phyloP scores from a whole-genome alignment of 2,797 vertebrate species.

The Bradypodion ventrale region DNA sequence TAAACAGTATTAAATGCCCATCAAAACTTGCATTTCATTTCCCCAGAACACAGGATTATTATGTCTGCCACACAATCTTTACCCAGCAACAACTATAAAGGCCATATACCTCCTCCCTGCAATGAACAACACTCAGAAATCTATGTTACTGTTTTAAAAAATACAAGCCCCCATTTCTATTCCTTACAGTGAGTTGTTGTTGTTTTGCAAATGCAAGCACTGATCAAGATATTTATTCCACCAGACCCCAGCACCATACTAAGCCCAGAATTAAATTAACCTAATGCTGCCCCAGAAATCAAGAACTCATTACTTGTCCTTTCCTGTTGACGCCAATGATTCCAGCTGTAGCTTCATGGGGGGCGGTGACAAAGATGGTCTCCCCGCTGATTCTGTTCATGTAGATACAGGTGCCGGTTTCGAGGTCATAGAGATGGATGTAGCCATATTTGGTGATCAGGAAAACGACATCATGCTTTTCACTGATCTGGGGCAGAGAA shows the following conservation, averaged over 20 bases:
- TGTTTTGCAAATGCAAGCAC: not conserved
- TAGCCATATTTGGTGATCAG: constrained; percentile 98
- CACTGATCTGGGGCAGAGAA: constrained; percentile 86
- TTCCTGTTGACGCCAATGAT: constrained; percentile 99
- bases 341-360: constrained; percentile 95
- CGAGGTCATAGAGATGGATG: constrained; percentile 96
- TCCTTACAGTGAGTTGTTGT: too few species aligned
- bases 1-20: too few species aligned
- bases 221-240: not conserved
- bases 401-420: constrained; percentile 98
- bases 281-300: not conserved
- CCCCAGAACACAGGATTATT: too few species aligned
- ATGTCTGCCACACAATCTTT: too few species aligned
- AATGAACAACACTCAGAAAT: too few species aligned
- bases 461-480: constrained; percentile 97
- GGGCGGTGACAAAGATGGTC: constrained; percentile 97
- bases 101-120: too few species aligned
- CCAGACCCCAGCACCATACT: not conserved
- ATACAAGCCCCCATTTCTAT: too few species aligned
- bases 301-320: constrained; percentile 86
- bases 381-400: constrained; percentile 99
- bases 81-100: too few species aligned
- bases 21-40: too few species aligned
- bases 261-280: not conserved
- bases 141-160: too few species aligned